Evolutionary conservation across 2,797 vertebrate species (phyloP), one percentile per base, ranked within the genome.

Genomic region (Poecilia wingei): DNA sequence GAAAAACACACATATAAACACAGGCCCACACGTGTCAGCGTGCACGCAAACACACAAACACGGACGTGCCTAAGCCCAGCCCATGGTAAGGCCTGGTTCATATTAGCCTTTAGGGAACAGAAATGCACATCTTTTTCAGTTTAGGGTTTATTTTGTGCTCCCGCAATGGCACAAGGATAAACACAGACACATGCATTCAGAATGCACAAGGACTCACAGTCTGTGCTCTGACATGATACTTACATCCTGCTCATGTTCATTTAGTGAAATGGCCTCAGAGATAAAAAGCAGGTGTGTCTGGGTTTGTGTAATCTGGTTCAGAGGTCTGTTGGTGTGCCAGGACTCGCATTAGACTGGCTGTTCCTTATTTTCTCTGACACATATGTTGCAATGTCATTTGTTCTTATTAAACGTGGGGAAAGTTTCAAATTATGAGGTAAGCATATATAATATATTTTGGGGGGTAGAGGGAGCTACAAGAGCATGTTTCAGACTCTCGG

Each of bases 41-140:
- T 77, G 77, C 75, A 6, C 49, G 47, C 70, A 82, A 46, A 80
- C 80, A 87, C 83, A 72, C 75, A 82, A 55, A 77, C 81, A 76
- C 1, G 7, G 59, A 82, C 46, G 72, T 57, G 25, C 79, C 76
- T 73, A 74, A 90, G 82, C 68, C 41, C 74, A 90, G 87, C 81
- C 75, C 85, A 88, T 87, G 88, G 88, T 93, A 85, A 87, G 82
- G 92, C 92, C 94, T 95, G 94, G 82, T 94, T 94, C 88, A 68
- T 86, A 94, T 95, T 95, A 95, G 74, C 87, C 89, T 91, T 93
- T 85, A 88, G 90, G 87, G 87, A 88, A 86, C 81, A 89, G 84
- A 94, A 91, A 91, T 33, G 75, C 93, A 92, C 93, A 93, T 95
- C 92, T 95, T 94, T 94, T 94, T 94, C 87, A 91, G 92, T 89